Conservation (phyloP, 2,113 vertebrate genomes). For the Triplophysa siluroides region DNA sequence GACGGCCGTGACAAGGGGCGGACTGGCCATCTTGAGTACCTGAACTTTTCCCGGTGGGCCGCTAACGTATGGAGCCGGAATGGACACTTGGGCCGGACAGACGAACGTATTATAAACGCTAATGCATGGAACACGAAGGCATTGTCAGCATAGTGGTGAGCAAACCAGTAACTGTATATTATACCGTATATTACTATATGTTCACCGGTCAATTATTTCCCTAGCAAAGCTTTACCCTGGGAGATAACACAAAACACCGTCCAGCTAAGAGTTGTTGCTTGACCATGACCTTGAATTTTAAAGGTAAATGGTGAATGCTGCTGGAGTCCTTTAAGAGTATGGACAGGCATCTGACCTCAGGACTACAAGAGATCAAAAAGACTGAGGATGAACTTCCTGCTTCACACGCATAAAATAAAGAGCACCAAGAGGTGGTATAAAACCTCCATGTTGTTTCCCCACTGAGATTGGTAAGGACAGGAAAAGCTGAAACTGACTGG, state of each 20-base stretch:
- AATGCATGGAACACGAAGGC: too few relatives aligned
- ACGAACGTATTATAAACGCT: too few relatives aligned
- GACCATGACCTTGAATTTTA: background rate
- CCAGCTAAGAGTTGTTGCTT: background rate
- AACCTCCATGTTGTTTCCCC: background rate
- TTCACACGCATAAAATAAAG: background rate
- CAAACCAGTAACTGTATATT: slow-evolving; percentile 25
- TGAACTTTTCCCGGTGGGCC: too few relatives aligned
- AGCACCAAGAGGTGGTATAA: background rate
- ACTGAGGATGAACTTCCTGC: background rate
- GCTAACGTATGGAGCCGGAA: too few relatives aligned
- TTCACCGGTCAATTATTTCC: slow-evolving; percentile 7
- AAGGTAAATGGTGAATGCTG: background rate
- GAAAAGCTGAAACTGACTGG: background rate
- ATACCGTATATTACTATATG: too few relatives aligned
- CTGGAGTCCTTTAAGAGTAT: too few relatives aligned
- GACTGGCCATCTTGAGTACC: too few relatives aligned
- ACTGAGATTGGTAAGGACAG: background rate
- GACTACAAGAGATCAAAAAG: background rate
- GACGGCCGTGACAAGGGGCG: too few relatives aligned
- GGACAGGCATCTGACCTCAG: too few relatives aligned
- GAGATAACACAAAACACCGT: background rate
- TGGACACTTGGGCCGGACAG: too few relatives aligned
- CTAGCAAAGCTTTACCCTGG: slow-evolving; percentile 14
- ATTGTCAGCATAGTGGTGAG: background rate